phyloP scores from a whole-genome alignment of 2,888 invertebrate genomes.

The Eupithecia subfuscata region DNA sequence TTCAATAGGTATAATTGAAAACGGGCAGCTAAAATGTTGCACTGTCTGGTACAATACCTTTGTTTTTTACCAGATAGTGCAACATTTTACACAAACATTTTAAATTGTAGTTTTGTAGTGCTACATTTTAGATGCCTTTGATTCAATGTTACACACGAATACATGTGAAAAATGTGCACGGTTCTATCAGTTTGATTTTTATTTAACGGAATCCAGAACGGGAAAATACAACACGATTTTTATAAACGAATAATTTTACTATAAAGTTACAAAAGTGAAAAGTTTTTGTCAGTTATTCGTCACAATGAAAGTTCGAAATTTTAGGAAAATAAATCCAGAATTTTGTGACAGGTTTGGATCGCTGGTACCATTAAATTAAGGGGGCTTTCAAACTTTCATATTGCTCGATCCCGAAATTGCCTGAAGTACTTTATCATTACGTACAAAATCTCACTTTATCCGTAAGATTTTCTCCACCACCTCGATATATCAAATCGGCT shows the following conservation, averaged over 20 bases:
- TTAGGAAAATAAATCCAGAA: background rate
- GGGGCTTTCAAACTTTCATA: background rate
- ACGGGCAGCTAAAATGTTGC: too few relatives aligned
- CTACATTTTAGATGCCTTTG: slow-evolving; percentile 2
- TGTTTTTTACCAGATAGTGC: too few relatives aligned
- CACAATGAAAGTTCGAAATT: background rate
- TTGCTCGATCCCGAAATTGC: background rate
- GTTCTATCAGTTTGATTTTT: background rate
- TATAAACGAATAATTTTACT: background rate
- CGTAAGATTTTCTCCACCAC: slow-evolving; percentile 36
- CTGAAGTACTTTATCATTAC: slow-evolving; percentile 15
- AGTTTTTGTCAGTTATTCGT: background rate
- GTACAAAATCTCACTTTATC: slow-evolving; percentile 38
- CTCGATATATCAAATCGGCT: slow-evolving; percentile 42
- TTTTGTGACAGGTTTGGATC: background rate
- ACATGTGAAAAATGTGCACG: slow-evolving; percentile 1
- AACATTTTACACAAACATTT: too few relatives aligned
- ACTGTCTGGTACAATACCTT: too few relatives aligned
- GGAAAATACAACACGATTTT: background rate
- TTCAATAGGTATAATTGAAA: too few relatives aligned
- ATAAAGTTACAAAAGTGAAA: background rate
- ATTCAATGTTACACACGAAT: slow-evolving; percentile 4
- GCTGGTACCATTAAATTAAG: background rate
- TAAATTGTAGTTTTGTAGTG: background rate
- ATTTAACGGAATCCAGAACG: background rate